Conservation (phyloP, 2,113 vertebrate species). For the Siniperca chuatsi region DNA sequence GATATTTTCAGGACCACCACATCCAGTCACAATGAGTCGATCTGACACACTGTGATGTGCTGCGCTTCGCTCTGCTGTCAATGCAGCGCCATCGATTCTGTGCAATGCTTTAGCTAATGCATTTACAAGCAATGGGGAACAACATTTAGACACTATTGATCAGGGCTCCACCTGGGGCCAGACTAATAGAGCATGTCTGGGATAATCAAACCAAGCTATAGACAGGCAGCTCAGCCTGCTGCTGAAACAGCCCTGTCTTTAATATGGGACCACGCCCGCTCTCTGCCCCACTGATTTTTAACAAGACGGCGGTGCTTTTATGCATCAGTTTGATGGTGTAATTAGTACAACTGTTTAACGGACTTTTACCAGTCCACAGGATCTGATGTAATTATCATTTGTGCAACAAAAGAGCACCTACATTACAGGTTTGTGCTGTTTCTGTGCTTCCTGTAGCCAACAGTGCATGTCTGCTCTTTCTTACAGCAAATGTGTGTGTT, state of each 20-base stretch:
- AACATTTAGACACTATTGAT: conserved; percentile 65
- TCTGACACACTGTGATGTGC: conserved; percentile 19
- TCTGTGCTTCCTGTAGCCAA: not conserved
- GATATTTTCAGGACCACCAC: conserved; percentile 17
- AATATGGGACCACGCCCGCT: not conserved
- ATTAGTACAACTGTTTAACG: conserved; percentile 39
- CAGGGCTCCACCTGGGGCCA: conserved; percentile 55
- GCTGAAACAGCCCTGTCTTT: not conserved
- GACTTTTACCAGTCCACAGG: conserved; percentile 9
- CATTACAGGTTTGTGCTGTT: not conserved
- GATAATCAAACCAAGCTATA: conserved; percentile 48
- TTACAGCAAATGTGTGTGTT: not conserved
- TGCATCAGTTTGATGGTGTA: conserved; percentile 43
- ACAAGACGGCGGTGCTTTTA: not conserved
- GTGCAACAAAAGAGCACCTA: conserved; percentile 9
- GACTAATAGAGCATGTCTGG: conserved; percentile 59
- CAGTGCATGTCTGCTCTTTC: not conserved
- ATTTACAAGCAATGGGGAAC: conserved; percentile 43
- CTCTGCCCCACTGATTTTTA: not conserved
- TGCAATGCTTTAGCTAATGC: conserved; percentile 39
- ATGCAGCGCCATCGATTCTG: conserved; percentile 45
- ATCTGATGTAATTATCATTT: conserved; percentile 39
- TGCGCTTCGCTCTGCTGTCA: conserved; percentile 12
- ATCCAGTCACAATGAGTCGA: conserved; percentile 29
- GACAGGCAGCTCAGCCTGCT: conserved; percentile 34